phyloP scores from a whole-genome alignment of 1,140 invertebrate species.

The Heliothis virescens region DNA sequence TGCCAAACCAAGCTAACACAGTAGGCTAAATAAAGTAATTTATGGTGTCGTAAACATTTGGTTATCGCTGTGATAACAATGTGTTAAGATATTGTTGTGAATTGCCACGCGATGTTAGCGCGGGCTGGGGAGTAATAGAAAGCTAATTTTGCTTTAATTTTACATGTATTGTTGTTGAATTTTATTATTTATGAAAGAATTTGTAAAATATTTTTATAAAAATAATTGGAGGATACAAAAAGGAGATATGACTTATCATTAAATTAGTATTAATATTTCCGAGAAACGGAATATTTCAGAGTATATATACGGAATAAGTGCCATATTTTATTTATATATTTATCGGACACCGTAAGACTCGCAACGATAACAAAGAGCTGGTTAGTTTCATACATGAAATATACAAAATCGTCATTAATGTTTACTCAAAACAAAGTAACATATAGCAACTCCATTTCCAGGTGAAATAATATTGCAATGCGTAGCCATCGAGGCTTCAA shows the following conservation, averaged over 20 bases:
- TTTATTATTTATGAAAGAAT: too few species aligned
- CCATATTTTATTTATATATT: too few species aligned
- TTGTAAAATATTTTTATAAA: too few species aligned
- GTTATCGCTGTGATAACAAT: constrained; percentile 59
- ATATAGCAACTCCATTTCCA: background rate
- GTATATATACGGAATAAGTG: too few species aligned
- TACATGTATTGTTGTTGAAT: background rate
- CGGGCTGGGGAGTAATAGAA: background rate
- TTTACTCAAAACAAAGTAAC: background rate
- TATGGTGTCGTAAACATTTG: constrained; percentile 61
- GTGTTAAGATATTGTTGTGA: constrained; percentile 53
- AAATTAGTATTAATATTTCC: too few species aligned
- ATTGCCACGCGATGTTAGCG: constrained; percentile 44
- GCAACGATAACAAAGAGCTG: too few species aligned
- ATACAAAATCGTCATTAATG: background rate
- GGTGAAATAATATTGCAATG: background rate
- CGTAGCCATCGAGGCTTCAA: background rate
- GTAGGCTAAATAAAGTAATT: constrained; percentile 58
- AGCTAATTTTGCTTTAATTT: background rate
- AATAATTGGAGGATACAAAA: too few species aligned
- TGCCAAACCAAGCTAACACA: background rate
- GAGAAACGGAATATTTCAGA: too few species aligned
- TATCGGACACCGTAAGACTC: too few species aligned
- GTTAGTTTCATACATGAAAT: too few species aligned
- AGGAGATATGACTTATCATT: too few species aligned